Base-by-base conservation (phyloP, 2,888 invertebrate species). In the Hypolimnas misippus region DNA sequence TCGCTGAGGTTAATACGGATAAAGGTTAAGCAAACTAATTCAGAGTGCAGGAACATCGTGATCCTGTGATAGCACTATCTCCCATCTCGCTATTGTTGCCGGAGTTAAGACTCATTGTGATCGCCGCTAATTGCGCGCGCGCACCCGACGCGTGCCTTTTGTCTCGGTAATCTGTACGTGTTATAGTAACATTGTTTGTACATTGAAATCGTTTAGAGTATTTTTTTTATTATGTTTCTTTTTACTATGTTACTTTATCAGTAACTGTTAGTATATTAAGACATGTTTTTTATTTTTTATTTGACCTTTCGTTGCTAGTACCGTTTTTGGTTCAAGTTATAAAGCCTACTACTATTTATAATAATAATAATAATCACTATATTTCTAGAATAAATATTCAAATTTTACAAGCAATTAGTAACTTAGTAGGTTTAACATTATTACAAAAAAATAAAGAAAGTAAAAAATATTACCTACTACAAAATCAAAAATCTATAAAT, bases 41-140 rank as follows among this genome's bases (percentile, higher is more conserved):
- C 68, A 68, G 75, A 70, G 66, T 52, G 46, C 46, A 56, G 51
- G 44, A 66, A 63, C 64, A 61, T 66, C 84, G 87, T 86, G 87
- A 88, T 89, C 80, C 83, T 68, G 69, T 73, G 90, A 90, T 90
- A 76, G 68, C 70, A 62, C 66, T 88, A 88, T 88, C 88, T 74
- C 57, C 63, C 72, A 89, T 89, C 88, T 72, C 66, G 66, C 74
- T 77, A 83, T 79, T 82, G 78, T 81, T 82, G 83, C 79, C 65
- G 68, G 71, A 70, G 70, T 67, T 70, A 67, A 67, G 68, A 58
- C 69, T 69, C 71, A 69, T 71, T 71, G 73, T 69, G 69, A 72
- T 66, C 68, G 66, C 62, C 68, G 70, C 75, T 76, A 76, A 76
- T 75, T 75, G 76, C 71, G 67, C 67, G 69, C 68, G 66, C 67